Evolutionary conservation across 1,140 invertebrate species (phyloP), one percentile per base, ranked within the genome.

Genomic region (Catajapyx aquilonaris): DNA sequence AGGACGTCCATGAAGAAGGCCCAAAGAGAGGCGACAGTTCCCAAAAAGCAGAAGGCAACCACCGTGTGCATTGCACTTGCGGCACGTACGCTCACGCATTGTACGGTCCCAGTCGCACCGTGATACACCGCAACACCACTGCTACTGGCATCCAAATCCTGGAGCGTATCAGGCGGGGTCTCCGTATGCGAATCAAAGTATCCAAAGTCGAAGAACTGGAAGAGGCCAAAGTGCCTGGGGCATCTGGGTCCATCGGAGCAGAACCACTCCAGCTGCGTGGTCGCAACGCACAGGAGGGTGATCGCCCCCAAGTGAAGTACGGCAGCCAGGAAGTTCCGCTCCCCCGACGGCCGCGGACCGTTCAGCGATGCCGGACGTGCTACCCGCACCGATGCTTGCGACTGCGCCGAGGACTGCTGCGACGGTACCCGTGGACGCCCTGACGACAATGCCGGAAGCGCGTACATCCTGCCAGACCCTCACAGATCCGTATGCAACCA

Each of bases 151-250:
- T n/a, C n/a, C n/a, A n/a, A n/a, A n/a, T n/a, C 13, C 13, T 28
- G 23, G 23, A 9, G 23, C 7, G 7, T 13, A 28, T 28, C 23
- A 28, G 7, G 7, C 13, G 13, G 7, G 13, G 13, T 9, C 23
- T 28, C 23, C 23, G 23, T 28, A 28, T 28, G 23, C 23, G 23
- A 7, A 28, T 28, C 23, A 28, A 28, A 28, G 23, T 28, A 28
- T 9, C 23, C 23, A 28, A 28, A 28, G 13, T 28, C 23, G 23
- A 28, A 28, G 23, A 28, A 28, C 23, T 28, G 23, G 13, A 9
- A 9, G 23, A 28, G 7, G 7, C 7, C 23, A 28, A 28, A 13
- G 7, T 13, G 7, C 7, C 13, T 28, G 7, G 23, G 23, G 13
- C 23, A 28, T 9, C 13, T 7, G 7, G 7, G 23, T 7, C 23